Evolutionary conservation across 1,140 invertebrate species (phyloP).

Genomic region (Ooceraea biroi): DNA sequence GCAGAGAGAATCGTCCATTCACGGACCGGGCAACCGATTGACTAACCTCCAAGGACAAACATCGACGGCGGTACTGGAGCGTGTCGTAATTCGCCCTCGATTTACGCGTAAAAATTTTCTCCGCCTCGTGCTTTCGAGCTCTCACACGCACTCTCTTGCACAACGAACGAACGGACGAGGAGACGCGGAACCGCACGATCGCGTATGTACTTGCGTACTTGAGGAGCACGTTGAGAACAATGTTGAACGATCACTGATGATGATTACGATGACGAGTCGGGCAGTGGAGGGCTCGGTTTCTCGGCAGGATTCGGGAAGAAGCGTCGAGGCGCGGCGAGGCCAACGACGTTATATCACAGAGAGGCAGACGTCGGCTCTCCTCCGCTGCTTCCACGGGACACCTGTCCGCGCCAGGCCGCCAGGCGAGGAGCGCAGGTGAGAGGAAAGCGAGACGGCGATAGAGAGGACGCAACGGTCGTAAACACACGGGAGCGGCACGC

Average conservation of each 20-base stretch:
- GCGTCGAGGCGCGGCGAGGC: background rate
- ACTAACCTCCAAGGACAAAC: constrained; percentile 52
- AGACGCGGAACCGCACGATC: constrained; percentile 10
- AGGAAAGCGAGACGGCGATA: constrained; percentile 70
- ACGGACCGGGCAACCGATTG: constrained; percentile 16
- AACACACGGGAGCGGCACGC: constrained; percentile 72
- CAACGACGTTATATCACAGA: constrained; percentile 65
- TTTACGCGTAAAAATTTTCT: constrained; percentile 24
- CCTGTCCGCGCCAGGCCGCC: constrained; percentile 68
- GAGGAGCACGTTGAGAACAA: constrained; percentile 7
- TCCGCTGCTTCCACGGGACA: constrained; percentile 65
- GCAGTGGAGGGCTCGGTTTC: constrained; percentile 65
- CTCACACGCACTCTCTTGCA: background rate
- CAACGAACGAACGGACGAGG: constrained; percentile 10
- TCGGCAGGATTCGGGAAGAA: constrained; percentile 66
- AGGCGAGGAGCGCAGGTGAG: constrained; percentile 65
- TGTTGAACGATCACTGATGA: background rate
- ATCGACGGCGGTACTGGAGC: constrained; percentile 32
- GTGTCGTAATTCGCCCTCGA: background rate
- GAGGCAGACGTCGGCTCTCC: constrained; percentile 68
- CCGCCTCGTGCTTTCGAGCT: constrained; percentile 41
- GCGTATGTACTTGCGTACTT: constrained; percentile 19
- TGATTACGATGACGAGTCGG: constrained; percentile 6
- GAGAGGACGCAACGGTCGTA: constrained; percentile 76
- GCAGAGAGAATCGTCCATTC: constrained; percentile 42